These are phyloP conservation scores for Meteorus sp. DNA, from an alignment of 1,140 invertebrate genomes.

Conservation along the genomic window DNA sequence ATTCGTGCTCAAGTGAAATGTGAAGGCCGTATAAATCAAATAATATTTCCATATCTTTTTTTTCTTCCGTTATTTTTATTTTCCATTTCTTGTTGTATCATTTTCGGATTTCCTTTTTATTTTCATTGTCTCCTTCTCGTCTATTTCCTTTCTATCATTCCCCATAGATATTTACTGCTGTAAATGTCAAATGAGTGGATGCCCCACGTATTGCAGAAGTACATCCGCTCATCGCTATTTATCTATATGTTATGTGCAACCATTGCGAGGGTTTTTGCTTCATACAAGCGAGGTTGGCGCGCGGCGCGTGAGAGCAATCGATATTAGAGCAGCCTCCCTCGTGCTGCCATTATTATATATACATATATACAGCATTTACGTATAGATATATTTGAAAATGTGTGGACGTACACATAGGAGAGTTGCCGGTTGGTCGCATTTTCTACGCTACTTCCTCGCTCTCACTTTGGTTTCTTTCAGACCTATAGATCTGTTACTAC, in stretches of 20 bases:
- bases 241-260: too few species aligned
- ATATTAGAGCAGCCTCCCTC: conserved; percentile 18
- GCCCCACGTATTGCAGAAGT: conserved; percentile 2
- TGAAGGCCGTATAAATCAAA: too few species aligned
- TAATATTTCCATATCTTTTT: too few species aligned
- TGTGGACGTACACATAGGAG: conserved; percentile 6
- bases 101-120: not conserved
- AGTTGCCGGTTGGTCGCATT: conserved; percentile 9
- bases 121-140: not conserved
- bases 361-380: too few species aligned
- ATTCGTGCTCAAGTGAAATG: too few species aligned
- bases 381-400: too few species aligned
- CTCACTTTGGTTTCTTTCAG: too few species aligned
- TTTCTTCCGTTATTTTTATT: too few species aligned
- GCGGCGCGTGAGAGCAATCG: conserved; percentile 12
- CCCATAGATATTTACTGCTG: not conserved
- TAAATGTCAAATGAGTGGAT: conserved; percentile 5
- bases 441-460: conserved; percentile 8
- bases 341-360: too few species aligned
- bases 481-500: too few species aligned
- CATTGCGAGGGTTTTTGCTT: too few species aligned
- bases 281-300: not conserved
- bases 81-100: too few species aligned
- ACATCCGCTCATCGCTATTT: not conserved
- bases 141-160: not conserved